Percentiles rank a stretch among this genome's conserved stretches.
These are phyloP conservation scores for Ctenopoma kingsleyae DNA, from an alignment of 2,797 vertebrate species.

Conservation along the genomic window DNA sequence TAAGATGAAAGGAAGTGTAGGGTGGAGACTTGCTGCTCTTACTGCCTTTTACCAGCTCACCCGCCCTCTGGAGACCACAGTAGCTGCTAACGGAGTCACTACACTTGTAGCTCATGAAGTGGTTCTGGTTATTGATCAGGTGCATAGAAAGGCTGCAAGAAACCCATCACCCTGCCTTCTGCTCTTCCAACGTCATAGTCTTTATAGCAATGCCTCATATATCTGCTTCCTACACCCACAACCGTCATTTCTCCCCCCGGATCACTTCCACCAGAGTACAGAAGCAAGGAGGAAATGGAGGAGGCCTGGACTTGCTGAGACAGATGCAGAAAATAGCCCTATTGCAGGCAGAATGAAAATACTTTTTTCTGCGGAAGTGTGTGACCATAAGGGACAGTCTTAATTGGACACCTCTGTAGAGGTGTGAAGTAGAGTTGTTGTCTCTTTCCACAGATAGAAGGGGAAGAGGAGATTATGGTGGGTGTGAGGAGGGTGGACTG, in stretches of 20 bases:
- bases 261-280: conserved; percentile 37
- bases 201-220: conserved; percentile 43
- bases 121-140: conserved; percentile 68
- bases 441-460: conserved; percentile 65
- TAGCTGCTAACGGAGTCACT: conserved; percentile 67
- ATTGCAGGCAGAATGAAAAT: conserved; percentile 73
- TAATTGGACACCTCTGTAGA: conserved; percentile 86
- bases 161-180: conserved; percentile 38
- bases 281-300: conserved; percentile 31
- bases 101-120: conserved; percentile 74
- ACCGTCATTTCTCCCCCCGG: conserved; percentile 18
- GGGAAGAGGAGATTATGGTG: conserved; percentile 47
- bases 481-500: conserved; percentile 54
- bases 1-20: not conserved
- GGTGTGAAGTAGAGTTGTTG: conserved; percentile 87
- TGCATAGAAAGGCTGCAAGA: conserved; percentile 65
- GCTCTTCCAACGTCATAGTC: conserved; percentile 21
- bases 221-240: conserved; percentile 32
- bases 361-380: conserved; percentile 62
- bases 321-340: conserved; percentile 73
- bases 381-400: conserved; percentile 79
- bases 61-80: conserved; percentile 58
- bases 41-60: conserved; percentile 48
- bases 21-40: conserved; percentile 21
- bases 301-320: conserved; percentile 66